Evolutionary conservation across 1,140 invertebrate species (phyloP).

Genomic region (Chrysopa pallens): DNA sequence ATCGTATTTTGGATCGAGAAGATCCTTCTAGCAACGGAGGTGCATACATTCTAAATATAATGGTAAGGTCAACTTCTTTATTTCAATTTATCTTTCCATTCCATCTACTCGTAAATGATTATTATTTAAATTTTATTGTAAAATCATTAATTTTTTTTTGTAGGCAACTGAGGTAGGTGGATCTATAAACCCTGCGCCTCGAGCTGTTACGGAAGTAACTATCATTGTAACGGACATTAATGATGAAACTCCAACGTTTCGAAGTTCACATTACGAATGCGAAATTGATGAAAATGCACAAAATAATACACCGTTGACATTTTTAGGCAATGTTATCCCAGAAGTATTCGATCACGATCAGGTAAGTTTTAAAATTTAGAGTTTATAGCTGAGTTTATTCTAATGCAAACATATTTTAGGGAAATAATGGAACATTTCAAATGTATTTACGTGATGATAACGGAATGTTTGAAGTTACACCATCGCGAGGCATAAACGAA

Average conservation of each 20-base stretch:
- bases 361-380: slow-evolving; percentile 29
- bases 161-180: slow-evolving; percentile 49
- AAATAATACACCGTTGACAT: slow-evolving; percentile 73
- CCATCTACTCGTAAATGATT: too few relatives aligned
- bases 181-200: slow-evolving; percentile 43
- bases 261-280: slow-evolving; percentile 57
- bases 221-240: slow-evolving; percentile 89
- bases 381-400: not conserved
- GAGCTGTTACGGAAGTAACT: slow-evolving; percentile 73
- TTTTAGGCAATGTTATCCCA: slow-evolving; percentile 60
- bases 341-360: slow-evolving; percentile 87
- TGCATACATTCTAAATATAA: slow-evolving; percentile 57
- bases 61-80: too few relatives aligned
- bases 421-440: slow-evolving; percentile 81
- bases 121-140: too few relatives aligned
- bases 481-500: slow-evolving; percentile 75
- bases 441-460: slow-evolving; percentile 62
- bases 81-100: too few relatives aligned
- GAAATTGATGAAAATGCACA: slow-evolving; percentile 88
- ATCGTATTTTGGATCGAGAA: slow-evolving; percentile 63
- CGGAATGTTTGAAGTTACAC: slow-evolving; percentile 78
- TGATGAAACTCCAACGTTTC: slow-evolving; percentile 79
- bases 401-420: slow-evolving; percentile 31
- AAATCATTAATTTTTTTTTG: slow-evolving; percentile 8
- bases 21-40: slow-evolving; percentile 60